These are phyloP conservation scores for Rhagologus leucostigma DNA, from an alignment of 2,113 vertebrate genomes.

Conservation along the genomic window DNA sequence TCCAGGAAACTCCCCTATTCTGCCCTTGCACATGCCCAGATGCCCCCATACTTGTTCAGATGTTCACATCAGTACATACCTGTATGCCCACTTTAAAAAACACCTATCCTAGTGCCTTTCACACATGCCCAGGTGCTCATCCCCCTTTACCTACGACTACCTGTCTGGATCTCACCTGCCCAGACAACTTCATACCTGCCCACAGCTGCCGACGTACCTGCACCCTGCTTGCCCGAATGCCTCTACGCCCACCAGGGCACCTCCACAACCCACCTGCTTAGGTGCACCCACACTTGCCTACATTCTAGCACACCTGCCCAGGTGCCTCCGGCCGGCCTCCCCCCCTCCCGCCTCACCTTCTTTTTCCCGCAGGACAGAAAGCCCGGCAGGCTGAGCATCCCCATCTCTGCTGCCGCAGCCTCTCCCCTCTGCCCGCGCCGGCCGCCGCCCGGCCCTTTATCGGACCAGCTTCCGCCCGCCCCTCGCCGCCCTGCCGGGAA, in stretches of 20 bases:
- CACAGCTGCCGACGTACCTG: neutral
- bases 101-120: neutral
- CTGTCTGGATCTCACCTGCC: neutral
- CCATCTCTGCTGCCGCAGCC: neutral
- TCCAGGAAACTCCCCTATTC: neutral
- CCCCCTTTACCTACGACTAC: neutral
- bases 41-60: neutral
- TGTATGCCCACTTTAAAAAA: neutral
- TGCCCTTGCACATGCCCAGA: neutral
- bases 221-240: neutral
- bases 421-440: neutral
- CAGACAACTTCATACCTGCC: neutral
- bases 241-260: neutral
- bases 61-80: neutral
- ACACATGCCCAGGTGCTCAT: neutral
- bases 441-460: neutral
- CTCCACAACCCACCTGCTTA: neutral
- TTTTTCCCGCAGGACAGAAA: conserved; percentile 45
- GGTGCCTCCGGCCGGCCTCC: neutral
- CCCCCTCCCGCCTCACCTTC: conserved; percentile 14
- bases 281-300: neutral
- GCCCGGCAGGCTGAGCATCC: neutral
- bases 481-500: neutral
- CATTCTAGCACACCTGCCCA: neutral
- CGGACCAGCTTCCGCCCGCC: neutral